Conservation (phyloP, 2,888 invertebrate genomes). For the Pollenia griseotomentosa region DNA sequence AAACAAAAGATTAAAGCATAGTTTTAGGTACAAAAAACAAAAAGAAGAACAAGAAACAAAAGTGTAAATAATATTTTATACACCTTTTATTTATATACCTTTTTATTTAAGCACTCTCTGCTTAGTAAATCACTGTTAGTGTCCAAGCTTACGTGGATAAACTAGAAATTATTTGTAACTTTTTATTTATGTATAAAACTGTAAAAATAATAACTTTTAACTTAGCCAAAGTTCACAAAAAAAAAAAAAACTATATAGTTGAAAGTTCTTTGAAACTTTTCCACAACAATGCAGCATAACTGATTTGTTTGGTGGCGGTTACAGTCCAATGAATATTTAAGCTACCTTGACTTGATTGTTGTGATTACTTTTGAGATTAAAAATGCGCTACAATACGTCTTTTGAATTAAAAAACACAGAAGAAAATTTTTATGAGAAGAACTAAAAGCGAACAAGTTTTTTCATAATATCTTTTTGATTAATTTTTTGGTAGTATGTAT, state of each 20-base stretch:
- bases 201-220: background rate
- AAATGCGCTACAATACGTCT: background rate
- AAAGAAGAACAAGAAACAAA: no score
- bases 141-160: background rate
- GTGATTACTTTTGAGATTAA: background rate
- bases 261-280: background rate
- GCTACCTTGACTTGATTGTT: background rate
- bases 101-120: background rate
- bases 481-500: no score
- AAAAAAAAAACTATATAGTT: background rate
- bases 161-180: background rate
- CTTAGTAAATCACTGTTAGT: background rate
- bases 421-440: no score
- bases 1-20: no score
- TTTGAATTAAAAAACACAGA: no score
- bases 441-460: no score
- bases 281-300: conserved; percentile 14
- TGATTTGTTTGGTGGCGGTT: conserved; percentile 8
- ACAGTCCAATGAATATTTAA: conserved; percentile 26
- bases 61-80: background rate
- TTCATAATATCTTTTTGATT: no score
- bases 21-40: no score
- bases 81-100: background rate
- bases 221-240: background rate
- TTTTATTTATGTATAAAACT: no score